phyloP scores from a whole-genome alignment of 2,113 vertebrate genomes.

The Columba livia region DNA sequence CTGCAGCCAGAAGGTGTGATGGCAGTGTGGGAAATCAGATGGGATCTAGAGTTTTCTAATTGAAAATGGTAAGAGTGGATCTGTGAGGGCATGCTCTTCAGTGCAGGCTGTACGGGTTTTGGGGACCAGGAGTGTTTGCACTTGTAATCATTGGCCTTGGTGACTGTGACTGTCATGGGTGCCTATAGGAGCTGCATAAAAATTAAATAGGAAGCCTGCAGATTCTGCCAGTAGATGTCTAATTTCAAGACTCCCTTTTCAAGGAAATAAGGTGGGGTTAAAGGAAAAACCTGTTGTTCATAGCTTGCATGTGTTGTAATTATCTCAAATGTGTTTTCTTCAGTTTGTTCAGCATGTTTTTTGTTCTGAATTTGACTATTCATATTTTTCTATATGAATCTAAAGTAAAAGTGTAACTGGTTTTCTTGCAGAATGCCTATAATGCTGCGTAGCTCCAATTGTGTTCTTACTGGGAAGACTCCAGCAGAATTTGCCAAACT shows the following conservation, averaged over 20 bases:
- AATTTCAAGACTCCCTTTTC: not conserved
- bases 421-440: slow-evolving; percentile 91
- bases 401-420: not conserved
- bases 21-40: not conserved
- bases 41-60: not conserved
- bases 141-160: not conserved
- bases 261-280: not conserved
- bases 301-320: not conserved
- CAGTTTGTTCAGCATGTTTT: not conserved
- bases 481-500: slow-evolving; percentile 95
- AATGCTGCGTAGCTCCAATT: slow-evolving; percentile 97
- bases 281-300: not conserved
- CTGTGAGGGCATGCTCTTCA: not conserved
- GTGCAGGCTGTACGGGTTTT: not conserved
- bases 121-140: not conserved
- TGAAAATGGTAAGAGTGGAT: not conserved
- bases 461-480: slow-evolving; percentile 94
- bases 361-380: not conserved
- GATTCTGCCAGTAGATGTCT: not conserved
- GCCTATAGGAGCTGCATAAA: not conserved
- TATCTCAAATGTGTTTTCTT: not conserved
- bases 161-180: not conserved
- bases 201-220: not conserved
- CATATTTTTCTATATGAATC: not conserved
- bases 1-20: not conserved